Conservation (phyloP, 2,888 invertebrate genomes). For the Macrosiphum euphorbiae region DNA sequence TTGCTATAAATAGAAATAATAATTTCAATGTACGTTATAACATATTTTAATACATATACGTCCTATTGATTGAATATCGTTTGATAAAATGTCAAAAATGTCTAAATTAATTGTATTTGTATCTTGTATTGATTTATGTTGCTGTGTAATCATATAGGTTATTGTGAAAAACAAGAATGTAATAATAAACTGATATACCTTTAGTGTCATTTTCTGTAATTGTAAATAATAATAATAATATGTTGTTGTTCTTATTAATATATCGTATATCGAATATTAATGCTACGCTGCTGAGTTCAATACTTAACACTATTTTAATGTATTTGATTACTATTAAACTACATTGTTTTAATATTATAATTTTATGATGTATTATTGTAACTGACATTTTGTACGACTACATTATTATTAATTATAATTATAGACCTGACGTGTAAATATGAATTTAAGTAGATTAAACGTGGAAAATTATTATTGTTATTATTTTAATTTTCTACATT, state of each 20-base stretch:
- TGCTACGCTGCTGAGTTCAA: background rate
- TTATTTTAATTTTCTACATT: background rate
- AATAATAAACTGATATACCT: background rate
- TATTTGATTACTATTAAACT: background rate
- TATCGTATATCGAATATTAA: background rate
- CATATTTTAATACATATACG: background rate
- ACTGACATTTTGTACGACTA: slow-evolving; percentile 14
- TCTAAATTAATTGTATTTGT: background rate
- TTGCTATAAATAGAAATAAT: background rate
- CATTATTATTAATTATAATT: background rate
- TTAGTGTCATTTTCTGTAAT: background rate
- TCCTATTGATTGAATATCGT: background rate
- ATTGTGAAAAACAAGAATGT: background rate
- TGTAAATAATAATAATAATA: background rate
- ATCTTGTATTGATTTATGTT: background rate
- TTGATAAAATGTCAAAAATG: background rate
- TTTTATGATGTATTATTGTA: background rate
- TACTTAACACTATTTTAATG: background rate
- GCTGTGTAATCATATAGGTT: background rate
- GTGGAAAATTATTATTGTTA: slow-evolving; percentile 13
- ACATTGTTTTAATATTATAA: background rate
- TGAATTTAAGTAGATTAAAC: slow-evolving; percentile 22
- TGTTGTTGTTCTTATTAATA: background rate
- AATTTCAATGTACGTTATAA: background rate
- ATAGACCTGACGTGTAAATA: slow-evolving; percentile 31